These are phyloP conservation scores for Conchocele bisecta DNA, from an alignment of 2,888 invertebrate species.

Conservation along the genomic window DNA sequence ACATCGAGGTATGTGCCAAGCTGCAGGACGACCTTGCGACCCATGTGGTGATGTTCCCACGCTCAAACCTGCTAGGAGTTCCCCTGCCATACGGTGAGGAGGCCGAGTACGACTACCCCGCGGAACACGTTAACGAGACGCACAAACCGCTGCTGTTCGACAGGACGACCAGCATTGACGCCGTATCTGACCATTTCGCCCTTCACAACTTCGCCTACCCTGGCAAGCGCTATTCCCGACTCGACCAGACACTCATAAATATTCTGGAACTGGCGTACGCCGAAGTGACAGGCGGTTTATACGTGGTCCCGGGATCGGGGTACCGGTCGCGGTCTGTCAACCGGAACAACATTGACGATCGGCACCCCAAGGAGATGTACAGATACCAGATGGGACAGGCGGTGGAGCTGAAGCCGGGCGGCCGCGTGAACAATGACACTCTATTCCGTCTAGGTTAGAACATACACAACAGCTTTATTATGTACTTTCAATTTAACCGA, in stretches of 20 bases:
- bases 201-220: constrained; percentile 46
- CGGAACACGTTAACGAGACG: constrained; percentile 35
- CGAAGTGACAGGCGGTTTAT: constrained; percentile 40
- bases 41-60: constrained; percentile 50
- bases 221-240: constrained; percentile 54
- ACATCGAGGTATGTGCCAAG: constrained; percentile 59
- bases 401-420: constrained; percentile 55
- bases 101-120: constrained; percentile 53
- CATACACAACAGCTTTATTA: too few relatives aligned
- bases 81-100: constrained; percentile 44
- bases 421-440: constrained; percentile 18
- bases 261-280: constrained; percentile 57
- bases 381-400: constrained; percentile 62
- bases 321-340: constrained; percentile 60
- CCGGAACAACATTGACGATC: constrained; percentile 51
- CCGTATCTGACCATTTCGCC: constrained; percentile 50
- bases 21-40: constrained; percentile 56
- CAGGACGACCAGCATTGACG: constrained; percentile 27
- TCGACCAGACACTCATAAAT: constrained; percentile 55
- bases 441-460: constrained; percentile 48
- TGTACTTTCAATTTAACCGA: too few relatives aligned
- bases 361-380: constrained; percentile 55
- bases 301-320: constrained; percentile 48
- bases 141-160: constrained; percentile 51
- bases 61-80: constrained; percentile 47